These are phyloP conservation scores for Pachydiplax longipennis DNA, from an alignment of 2,888 invertebrate genomes.

Conservation along the genomic window DNA sequence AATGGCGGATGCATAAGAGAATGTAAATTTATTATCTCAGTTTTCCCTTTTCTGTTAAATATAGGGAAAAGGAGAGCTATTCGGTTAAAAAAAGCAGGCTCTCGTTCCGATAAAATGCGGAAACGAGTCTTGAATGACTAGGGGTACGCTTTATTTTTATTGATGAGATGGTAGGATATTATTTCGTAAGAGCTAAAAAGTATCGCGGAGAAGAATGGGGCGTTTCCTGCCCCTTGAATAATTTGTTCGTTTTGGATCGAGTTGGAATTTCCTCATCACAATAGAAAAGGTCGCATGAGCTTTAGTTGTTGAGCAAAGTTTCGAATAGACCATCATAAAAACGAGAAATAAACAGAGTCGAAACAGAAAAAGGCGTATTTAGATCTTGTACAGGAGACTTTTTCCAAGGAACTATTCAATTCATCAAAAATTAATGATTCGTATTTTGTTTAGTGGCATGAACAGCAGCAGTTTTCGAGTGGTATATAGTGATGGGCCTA, in stretches of 20 bases:
- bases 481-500: too few species aligned
- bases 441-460: too few species aligned
- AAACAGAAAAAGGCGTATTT: too few species aligned
- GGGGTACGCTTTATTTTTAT: background rate
- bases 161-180: background rate
- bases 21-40: background rate
- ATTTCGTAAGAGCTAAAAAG: background rate
- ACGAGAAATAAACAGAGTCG: background rate
- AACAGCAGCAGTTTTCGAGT: too few species aligned
- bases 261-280: background rate
- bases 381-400: too few species aligned
- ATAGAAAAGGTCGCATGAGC: background rate
- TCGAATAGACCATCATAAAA: background rate
- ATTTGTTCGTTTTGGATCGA: background rate
- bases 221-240: background rate
- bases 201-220: background rate
- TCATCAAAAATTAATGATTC: too few species aligned
- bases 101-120: background rate
- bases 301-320: background rate
- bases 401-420: too few species aligned
- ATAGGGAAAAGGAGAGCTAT: background rate
- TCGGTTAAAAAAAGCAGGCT: background rate
- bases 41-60: background rate
- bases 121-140: background rate
- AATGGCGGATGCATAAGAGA: background rate